Conservation (phyloP, 2,888 invertebrate genomes). For the Alloplasta piceator region DNA sequence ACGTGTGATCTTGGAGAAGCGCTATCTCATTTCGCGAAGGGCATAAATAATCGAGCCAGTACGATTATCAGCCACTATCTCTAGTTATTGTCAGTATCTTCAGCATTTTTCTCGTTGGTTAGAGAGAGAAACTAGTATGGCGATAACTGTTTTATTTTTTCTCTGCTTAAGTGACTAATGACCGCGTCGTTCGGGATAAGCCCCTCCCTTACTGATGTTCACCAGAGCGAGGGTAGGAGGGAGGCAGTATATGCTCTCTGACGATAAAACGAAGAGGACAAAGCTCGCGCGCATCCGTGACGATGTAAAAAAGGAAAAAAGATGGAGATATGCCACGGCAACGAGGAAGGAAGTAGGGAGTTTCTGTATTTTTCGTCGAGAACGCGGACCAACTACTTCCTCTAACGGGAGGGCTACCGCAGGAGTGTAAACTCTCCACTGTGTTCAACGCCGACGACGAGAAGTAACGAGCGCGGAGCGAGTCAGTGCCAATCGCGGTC, state of each 20-base stretch:
- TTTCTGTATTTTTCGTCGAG: slow-evolving; percentile 47
- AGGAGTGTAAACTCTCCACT: slow-evolving; percentile 42
- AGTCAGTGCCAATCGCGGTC: slow-evolving; percentile 65
- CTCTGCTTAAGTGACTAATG: slow-evolving; percentile 3
- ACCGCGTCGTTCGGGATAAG: not conserved
- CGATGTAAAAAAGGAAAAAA: not conserved
- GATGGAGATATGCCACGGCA: slow-evolving; percentile 1
- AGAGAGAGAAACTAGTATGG: slow-evolving; percentile 25
- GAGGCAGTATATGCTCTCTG: not conserved
- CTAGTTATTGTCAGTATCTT: slow-evolving; percentile 19
- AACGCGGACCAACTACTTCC: slow-evolving; percentile 31
- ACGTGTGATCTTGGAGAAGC: too few relatives aligned
- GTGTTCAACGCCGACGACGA: slow-evolving; percentile 42
- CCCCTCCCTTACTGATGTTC: not conserved
- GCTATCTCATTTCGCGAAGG: too few relatives aligned
- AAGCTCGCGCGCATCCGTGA: slow-evolving; percentile 36
- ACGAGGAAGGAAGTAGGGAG: slow-evolving; percentile 39
- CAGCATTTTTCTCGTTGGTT: not conserved
- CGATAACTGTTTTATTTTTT: slow-evolving; percentile 43
- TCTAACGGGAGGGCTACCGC: slow-evolving; percentile 26
- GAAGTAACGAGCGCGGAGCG: slow-evolving; percentile 36
- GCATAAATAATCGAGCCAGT: not conserved
- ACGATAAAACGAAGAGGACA: slow-evolving; percentile 31
- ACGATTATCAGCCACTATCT: slow-evolving; percentile 8
- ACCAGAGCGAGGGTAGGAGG: not conserved